Percentiles rank a stretch among this genome's conserved stretches.
These are phyloP conservation scores for Archilochus colubris DNA, from an alignment of 2,113 vertebrate species.

Conservation along the genomic window DNA sequence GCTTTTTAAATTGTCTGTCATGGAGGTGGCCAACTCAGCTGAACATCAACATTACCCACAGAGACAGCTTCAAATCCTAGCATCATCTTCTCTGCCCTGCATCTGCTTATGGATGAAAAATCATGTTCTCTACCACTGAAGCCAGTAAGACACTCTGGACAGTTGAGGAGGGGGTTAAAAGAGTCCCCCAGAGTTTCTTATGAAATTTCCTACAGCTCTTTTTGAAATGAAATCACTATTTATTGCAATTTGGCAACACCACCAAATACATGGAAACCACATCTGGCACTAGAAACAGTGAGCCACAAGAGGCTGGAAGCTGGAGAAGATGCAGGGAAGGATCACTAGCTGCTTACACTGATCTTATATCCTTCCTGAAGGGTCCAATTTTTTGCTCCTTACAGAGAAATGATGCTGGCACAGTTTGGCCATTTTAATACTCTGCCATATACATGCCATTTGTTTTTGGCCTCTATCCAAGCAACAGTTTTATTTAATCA, in stretches of 20 bases:
- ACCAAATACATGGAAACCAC: not conserved
- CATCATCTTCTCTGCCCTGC: not conserved
- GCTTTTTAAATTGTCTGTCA: constrained; percentile 22
- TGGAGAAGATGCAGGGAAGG: not conserved
- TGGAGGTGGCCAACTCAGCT: constrained; percentile 2
- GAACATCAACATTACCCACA: not conserved
- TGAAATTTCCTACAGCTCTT: not conserved
- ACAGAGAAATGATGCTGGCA: not conserved
- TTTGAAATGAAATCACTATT: not conserved
- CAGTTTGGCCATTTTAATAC: not conserved
- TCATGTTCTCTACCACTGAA: not conserved
- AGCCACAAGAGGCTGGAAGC: not conserved
- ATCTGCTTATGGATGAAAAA: not conserved
- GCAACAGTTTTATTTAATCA: not conserved
- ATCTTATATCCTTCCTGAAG: not conserved
- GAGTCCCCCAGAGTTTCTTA: not conserved
- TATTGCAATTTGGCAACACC: not conserved
- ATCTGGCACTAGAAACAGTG: not conserved
- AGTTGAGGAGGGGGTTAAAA: not conserved
- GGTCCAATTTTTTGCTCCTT: not conserved
- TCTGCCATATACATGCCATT: not conserved
- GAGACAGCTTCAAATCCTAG: not conserved
- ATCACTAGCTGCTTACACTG: not conserved
- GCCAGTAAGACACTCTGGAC: not conserved
- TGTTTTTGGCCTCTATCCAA: constrained; percentile 1